A percentile compares a stretch with the other conserved stretches of the same genome.
These are phyloP conservation scores for Drosophila merina DNA, from an alignment of 2,888 invertebrate genomes.

Conservation along the genomic window DNA sequence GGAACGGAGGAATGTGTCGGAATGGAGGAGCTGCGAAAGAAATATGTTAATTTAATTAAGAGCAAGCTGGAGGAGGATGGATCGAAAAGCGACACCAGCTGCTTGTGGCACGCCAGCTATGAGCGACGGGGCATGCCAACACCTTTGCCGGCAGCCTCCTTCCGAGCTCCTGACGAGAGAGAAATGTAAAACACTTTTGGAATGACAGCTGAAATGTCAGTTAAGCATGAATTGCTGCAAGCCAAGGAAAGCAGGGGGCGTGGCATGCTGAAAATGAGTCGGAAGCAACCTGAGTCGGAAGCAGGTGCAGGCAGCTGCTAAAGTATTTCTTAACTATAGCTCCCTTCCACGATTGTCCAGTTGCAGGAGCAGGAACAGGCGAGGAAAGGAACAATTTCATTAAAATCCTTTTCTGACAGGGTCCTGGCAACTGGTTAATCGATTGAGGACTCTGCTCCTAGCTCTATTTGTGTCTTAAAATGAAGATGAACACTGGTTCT, in stretches of 20 bases:
- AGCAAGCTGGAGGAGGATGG: slow-evolving; percentile 16
- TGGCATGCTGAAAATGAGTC: slow-evolving; percentile 56
- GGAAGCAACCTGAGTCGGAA: slow-evolving; percentile 20
- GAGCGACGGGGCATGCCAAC: slow-evolving; percentile 64
- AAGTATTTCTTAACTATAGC: slow-evolving; percentile 42
- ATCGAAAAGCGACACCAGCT: slow-evolving; percentile 61
- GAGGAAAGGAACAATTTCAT: slow-evolving; percentile 40
- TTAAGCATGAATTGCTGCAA: slow-evolving; percentile 67
- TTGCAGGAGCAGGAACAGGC: slow-evolving; percentile 8
- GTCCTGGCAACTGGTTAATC: slow-evolving; percentile 34
- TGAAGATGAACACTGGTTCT: too few relatives aligned
- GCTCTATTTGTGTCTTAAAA: slow-evolving; percentile 13
- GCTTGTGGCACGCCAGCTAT: slow-evolving; percentile 74
- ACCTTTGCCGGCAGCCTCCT: slow-evolving; percentile 47
- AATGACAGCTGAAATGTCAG: slow-evolving; percentile 79
- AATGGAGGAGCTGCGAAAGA: slow-evolving; percentile 30
- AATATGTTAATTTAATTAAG: slow-evolving; percentile 72
- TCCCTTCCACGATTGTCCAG: slow-evolving; percentile 11
- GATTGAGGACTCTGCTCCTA: slow-evolving; percentile 19
- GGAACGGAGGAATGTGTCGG: background rate
- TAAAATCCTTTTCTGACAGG: slow-evolving; percentile 13
- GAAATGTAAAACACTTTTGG: slow-evolving; percentile 78
- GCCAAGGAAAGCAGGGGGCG: slow-evolving; percentile 16
- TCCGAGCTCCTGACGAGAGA: slow-evolving; percentile 39
- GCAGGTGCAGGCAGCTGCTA: slow-evolving; percentile 41